These are phyloP conservation scores for Pomacea canaliculata DNA, from an alignment of 2,888 invertebrate genomes.

Conservation along the genomic window DNA sequence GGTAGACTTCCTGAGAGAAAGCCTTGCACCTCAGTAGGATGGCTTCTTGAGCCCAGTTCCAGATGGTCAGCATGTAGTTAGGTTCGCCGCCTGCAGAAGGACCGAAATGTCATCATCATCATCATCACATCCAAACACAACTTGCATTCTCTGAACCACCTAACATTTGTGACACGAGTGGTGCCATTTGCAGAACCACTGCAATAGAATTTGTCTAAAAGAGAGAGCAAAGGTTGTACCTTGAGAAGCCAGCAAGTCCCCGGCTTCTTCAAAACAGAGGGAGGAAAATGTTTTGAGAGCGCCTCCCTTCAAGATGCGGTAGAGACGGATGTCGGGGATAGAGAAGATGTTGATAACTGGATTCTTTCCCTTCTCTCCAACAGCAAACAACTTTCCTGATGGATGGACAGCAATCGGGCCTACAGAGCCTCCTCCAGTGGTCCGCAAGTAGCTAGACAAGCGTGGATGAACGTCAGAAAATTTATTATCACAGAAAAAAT, in stretches of 20 bases:
- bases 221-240: not conserved
- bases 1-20: slow-evolving; percentile 16
- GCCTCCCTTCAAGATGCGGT: slow-evolving; percentile 11
- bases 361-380: slow-evolving; percentile 10
- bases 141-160: too few species aligned
- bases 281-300: not conserved
- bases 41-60: slow-evolving; percentile 21
- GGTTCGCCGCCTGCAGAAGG: slow-evolving; percentile 14
- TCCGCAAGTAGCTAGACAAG: not conserved
- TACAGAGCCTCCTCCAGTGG: slow-evolving; percentile 14
- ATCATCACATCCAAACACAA: too few species aligned
- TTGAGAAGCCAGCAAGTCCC: slow-evolving; percentile 13
- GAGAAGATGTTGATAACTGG: slow-evolving; percentile 14
- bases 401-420: slow-evolving; percentile 13
- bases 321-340: slow-evolving; percentile 5
- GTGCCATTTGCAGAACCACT: too few species aligned
- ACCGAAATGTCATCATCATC: too few species aligned
- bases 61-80: slow-evolving; percentile 19
- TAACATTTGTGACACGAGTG: too few species aligned
- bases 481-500: too few species aligned
- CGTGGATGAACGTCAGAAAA: too few species aligned
- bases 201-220: too few species aligned
- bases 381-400: slow-evolving; percentile 3
- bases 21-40: slow-evolving; percentile 14
- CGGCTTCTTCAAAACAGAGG: slow-evolving; percentile 3